Evolutionary conservation across 2,797 vertebrate genomes (phyloP).

Genomic region (Gallirallus australis): DNA sequence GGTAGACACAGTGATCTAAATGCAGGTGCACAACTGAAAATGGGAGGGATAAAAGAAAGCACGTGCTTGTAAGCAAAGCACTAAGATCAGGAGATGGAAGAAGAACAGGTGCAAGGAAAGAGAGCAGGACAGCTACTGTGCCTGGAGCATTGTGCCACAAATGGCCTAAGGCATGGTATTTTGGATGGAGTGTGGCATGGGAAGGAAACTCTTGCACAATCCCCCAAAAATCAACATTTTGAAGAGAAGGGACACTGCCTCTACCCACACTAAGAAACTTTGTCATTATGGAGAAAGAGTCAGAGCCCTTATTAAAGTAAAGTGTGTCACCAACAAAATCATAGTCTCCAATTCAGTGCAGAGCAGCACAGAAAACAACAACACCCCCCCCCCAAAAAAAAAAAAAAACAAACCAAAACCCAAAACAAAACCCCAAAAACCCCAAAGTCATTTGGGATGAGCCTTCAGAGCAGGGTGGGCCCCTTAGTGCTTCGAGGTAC

Average conservation of each 20-base stretch:
- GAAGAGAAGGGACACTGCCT: background rate
- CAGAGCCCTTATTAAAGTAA: background rate
- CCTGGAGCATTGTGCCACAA: background rate
- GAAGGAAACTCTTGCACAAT: background rate
- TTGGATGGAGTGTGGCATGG: background rate
- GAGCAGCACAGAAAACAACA: background rate
- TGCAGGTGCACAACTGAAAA: background rate
- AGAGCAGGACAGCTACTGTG: background rate
- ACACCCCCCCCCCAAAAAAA: background rate
- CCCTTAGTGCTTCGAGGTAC: slow-evolving; percentile 87
- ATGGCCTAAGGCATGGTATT: background rate
- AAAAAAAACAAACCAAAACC: too few relatives aligned
- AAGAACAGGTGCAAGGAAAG: background rate
- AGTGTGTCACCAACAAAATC: background rate
- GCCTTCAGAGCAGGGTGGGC: slow-evolving; percentile 88
- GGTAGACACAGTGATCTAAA: background rate
- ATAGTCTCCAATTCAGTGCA: background rate
- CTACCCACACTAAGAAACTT: slow-evolving; percentile 8
- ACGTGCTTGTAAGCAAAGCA: background rate
- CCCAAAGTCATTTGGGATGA: slow-evolving; percentile 15
- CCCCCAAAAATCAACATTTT: background rate
- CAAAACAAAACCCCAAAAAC: background rate
- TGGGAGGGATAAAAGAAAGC: background rate
- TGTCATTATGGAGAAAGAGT: background rate
- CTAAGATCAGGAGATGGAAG: background rate